These are phyloP conservation scores for Myotis lucifugus DNA, from an alignment of 2,113 vertebrate genomes.

Conservation along the genomic window DNA sequence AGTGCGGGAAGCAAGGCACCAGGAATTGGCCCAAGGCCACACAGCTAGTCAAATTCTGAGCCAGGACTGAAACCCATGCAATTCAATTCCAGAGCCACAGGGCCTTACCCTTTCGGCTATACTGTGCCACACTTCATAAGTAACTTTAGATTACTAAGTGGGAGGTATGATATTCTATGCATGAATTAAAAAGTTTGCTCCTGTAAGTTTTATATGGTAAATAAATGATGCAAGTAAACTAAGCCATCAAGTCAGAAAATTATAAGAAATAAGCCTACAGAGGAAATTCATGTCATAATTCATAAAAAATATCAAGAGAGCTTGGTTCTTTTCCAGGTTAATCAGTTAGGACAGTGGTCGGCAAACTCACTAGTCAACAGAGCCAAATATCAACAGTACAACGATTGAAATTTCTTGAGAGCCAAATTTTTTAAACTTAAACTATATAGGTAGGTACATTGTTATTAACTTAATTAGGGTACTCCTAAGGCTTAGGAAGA, in stretches of 20 bases:
- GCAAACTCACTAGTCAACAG: no score
- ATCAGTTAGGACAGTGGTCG: neutral
- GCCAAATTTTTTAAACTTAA: no score
- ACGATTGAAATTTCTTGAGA: no score
- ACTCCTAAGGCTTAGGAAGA: no score
- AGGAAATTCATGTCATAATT: neutral
- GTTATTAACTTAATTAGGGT: no score
- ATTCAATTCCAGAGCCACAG: neutral
- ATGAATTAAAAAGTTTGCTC: neutral
- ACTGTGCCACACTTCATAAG: neutral
- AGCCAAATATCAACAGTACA: no score
- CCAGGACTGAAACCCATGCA: neutral
- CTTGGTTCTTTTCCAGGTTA: neutral
- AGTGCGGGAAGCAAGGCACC: neutral
- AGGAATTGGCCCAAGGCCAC: neutral
- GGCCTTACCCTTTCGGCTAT: neutral
- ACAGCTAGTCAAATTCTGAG: neutral
- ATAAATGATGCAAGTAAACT: neutral
- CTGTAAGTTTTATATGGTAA: neutral
- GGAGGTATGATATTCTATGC: neutral
- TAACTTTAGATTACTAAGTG: neutral
- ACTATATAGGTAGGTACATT: no score
- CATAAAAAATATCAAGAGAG: neutral
- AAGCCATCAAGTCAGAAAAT: neutral
- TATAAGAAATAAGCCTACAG: neutral